Evolutionary conservation across 2,797 vertebrate species (phyloP).

Genomic region (Acipenser transmontanus): DNA sequence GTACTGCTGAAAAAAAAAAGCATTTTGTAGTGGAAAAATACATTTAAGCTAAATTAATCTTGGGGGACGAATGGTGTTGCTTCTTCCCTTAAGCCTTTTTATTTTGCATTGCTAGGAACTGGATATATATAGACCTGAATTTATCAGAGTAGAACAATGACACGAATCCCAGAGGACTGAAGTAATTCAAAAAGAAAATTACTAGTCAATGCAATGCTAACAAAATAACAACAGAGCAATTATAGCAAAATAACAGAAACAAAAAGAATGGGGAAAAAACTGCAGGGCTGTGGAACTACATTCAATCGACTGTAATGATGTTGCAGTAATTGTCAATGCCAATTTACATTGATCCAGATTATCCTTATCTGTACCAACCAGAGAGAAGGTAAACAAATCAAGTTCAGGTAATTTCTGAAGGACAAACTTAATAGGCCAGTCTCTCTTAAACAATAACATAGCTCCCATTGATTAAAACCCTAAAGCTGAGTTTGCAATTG

Average conservation of each 20-base stretch:
- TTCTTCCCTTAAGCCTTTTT: too few species aligned
- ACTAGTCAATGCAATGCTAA: background rate
- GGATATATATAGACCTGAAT: too few species aligned
- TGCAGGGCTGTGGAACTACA: conserved; percentile 1
- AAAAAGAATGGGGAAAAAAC: background rate
- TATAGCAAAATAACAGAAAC: background rate
- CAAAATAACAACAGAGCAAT: background rate
- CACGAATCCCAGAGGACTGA: too few species aligned
- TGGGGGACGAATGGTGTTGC: too few species aligned
- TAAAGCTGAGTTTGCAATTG: background rate
- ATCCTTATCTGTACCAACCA: background rate
- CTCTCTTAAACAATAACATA: background rate
- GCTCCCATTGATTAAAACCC: background rate
- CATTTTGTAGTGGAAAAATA: too few species aligned
- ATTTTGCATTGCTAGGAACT: too few species aligned
- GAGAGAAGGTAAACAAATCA: background rate
- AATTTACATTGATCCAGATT: background rate
- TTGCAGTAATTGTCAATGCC: background rate
- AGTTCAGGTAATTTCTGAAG: background rate
- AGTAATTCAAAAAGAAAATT: background rate
- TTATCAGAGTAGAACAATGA: too few species aligned
- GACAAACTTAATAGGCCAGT: background rate
- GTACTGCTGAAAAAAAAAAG: too few species aligned
- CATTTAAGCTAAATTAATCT: too few species aligned
- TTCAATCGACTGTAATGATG: background rate